These are phyloP conservation scores for Cynopterus brachyotis DNA, from an alignment of 2,113 vertebrate species.

Conservation along the genomic window DNA sequence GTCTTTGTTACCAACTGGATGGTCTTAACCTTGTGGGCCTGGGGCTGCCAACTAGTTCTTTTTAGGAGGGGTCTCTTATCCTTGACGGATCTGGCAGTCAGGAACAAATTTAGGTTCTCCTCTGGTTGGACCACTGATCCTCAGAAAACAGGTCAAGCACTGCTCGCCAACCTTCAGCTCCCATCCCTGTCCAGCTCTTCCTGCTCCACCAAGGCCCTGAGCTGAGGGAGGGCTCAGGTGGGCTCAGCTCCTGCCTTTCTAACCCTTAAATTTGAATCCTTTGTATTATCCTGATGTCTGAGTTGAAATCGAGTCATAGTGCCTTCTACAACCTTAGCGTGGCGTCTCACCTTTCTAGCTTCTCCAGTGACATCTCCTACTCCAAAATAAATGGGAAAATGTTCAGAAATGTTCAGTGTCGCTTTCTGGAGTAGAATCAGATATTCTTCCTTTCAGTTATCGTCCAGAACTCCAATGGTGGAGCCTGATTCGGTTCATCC, in stretches of 20 bases:
- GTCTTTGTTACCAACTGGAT: no score
- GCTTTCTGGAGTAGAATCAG: background rate
- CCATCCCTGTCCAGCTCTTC: background rate
- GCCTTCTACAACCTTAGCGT: background rate
- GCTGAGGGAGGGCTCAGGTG: rapidly evolving
- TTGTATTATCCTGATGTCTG: background rate
- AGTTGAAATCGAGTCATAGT: background rate
- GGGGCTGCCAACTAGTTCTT: no score
- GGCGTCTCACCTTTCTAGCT: background rate
- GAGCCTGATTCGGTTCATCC: background rate
- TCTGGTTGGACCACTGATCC: background rate
- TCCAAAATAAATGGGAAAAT: background rate
- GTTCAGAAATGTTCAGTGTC: background rate
- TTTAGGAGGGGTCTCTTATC: no score
- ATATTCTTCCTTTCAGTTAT: background rate
- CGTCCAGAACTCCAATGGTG: background rate
- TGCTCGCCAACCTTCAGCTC: no score
- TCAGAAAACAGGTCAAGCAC: background rate
- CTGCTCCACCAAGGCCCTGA: background rate
- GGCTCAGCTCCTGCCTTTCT: background rate
- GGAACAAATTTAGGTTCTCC: background rate
- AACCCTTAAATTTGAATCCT: background rate
- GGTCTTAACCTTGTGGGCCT: no score
- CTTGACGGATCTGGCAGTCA: background rate
- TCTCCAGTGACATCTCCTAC: background rate